Evolutionary conservation across 2,113 vertebrate genomes (phyloP), one percentile per base, ranked within the genome.

Genomic region (Xiphophorus hellerii): DNA sequence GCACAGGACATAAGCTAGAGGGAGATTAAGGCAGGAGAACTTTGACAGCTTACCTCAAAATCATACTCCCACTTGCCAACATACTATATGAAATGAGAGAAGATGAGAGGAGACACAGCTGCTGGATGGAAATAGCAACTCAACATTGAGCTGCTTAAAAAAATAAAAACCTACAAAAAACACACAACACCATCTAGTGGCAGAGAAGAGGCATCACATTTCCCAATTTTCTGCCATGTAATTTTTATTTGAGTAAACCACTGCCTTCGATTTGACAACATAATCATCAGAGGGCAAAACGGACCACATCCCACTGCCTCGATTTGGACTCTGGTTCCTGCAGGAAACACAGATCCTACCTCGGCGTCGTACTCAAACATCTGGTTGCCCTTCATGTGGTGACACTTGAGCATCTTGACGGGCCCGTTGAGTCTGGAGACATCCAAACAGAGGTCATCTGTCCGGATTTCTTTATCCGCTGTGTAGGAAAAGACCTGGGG

Each of bases 301-400:
- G 9, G 48, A 42, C 35, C 1, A 4, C 31, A 66, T 61, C 28
- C 60, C 77, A 35, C 17, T 51, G 17, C 62, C 62, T 37, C 35
- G 20, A 28, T 74, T 20, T 51, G 29, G 71, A 71, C 37, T 72
- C 63, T 66, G 69, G 51, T 31, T 25, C 13, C 33, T 48, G 3
- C 8, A 15, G 27, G 44, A 54, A 58, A 30, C 58, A 28, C 1
- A 29, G 35, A 63, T 77, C 87, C 7, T 96, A 99, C 98, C 98
- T 99, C 97, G 0, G 97, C 95, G 37, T 99, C 96, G n/a, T 99
- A 99, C 73, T 98, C 97, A 93, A 98, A 99, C 89, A 99, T 96
- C 93, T 99, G 98, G 92, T 99, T 99, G 44, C 98, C 98, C 85
- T 97, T 95, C 98, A 99, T 97, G 90, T 98, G 98, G 85, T 99